Evolutionary conservation across 53 echinoderm and acorn worm genomes (phyloP).

Genomic region (Echinarachnius parma): DNA sequence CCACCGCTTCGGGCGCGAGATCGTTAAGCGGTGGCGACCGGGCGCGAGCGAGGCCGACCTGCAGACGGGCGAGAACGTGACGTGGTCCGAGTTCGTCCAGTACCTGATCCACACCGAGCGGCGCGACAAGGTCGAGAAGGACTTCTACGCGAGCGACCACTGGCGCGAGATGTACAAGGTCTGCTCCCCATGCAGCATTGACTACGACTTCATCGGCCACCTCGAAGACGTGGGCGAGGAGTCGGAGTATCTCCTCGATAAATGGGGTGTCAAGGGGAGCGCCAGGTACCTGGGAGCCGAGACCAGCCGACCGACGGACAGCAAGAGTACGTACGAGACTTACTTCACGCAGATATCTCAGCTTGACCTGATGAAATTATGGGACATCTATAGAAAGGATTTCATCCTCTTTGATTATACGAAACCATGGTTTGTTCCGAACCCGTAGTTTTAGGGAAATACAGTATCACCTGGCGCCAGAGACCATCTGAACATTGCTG

Average conservation of each 20-base stretch:
- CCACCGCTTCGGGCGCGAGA: conserved; percentile 60
- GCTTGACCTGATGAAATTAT: conserved; percentile 43
- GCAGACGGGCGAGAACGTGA: conserved; percentile 63
- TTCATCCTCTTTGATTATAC: conserved; percentile 62
- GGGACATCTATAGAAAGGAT: conserved; percentile 61
- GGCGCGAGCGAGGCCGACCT: conserved; percentile 18
- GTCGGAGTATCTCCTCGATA: conserved; percentile 50
- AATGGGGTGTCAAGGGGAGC: conserved; percentile 46
- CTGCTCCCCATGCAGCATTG: conserved; percentile 55
- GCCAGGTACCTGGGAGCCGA: conserved; percentile 56
- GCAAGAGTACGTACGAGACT: conserved; percentile 38
- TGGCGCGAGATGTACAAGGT: conserved; percentile 67
- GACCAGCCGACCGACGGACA: conserved; percentile 71
- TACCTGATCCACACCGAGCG: conserved; percentile 61
- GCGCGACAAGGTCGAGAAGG: conserved; percentile 62
- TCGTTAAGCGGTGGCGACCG: conserved; percentile 50
- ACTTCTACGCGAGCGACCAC: conserved; percentile 57
- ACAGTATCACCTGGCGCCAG: too few relatives aligned
- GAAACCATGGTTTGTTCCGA: background rate
- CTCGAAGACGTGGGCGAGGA: conserved; percentile 49
- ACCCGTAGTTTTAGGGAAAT: too few relatives aligned
- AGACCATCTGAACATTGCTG: too few relatives aligned
- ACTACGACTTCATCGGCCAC: conserved; percentile 63
- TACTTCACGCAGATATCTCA: conserved; percentile 50
- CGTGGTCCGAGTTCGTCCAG: conserved; percentile 76